A percentile compares a stretch with the other conserved stretches of the same genome.
Conservation (phyloP, 2,888 invertebrate species). For the Lasioglossum vierecki region DNA sequence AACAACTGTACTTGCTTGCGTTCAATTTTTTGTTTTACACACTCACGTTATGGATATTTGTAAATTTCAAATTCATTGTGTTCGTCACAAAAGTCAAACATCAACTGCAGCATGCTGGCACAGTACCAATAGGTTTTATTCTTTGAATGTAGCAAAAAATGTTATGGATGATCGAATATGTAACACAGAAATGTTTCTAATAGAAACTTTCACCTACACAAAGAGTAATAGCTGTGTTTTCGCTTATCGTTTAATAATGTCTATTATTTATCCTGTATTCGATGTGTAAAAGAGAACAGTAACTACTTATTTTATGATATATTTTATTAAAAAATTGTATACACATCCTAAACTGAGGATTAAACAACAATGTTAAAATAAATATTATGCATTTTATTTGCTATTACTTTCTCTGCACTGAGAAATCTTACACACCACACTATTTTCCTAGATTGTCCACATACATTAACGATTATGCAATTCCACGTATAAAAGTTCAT, state of each 20-base stretch:
- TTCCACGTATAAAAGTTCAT: constrained; percentile 73
- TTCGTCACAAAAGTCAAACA: constrained; percentile 1
- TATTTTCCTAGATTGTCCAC: constrained; percentile 75
- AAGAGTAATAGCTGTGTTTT: neutral
- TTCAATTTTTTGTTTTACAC: constrained; percentile 13
- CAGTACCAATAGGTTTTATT: constrained; percentile 19
- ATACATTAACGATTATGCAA: constrained; percentile 73
- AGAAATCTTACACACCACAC: constrained; percentile 72
- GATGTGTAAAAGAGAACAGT: neutral
- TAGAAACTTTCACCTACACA: constrained; percentile 53
- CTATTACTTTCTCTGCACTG: constrained; percentile 70
- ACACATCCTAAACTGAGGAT: constrained; percentile 80
- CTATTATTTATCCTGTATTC: neutral
- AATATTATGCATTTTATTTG: constrained; percentile 80
- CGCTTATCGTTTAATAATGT: neutral
- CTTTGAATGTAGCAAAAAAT: constrained; percentile 41
- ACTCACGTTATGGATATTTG: constrained; percentile 33
- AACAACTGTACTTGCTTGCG: neutral
- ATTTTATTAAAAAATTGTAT: constrained; percentile 75
- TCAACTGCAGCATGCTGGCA: constrained; percentile 24
- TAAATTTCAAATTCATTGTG: constrained; percentile 33
- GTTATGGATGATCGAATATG: constrained; percentile 39
- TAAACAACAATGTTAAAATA: constrained; percentile 83
- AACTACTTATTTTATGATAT: constrained; percentile 48
- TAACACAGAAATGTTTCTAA: constrained; percentile 20